Base-by-base conservation (phyloP, 2,113 vertebrate genomes). In the Petaurus breviceps region DNA sequence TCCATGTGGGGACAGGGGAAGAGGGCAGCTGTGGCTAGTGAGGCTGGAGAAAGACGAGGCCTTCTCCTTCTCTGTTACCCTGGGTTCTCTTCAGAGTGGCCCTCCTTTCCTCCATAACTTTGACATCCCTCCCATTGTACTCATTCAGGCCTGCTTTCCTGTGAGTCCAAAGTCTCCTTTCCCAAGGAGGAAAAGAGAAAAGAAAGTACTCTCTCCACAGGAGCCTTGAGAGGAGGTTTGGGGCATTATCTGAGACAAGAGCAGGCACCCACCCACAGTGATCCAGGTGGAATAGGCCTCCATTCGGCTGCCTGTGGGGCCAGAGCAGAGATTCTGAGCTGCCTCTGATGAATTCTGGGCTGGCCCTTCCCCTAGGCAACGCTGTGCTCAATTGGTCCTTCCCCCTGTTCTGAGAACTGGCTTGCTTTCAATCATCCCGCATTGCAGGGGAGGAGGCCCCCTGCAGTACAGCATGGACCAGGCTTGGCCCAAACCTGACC, bases 11-110 rank as follows among this genome's bases (percentile, higher is more conserved):
- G 61, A 11, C 31, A 5, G 61, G 61, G 10, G 11, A 68, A 12
- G 28, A 31, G 28, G 28, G 53, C 23, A 25, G 53, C 53, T 54
- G 14, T 54, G 53, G 53, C 24, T 54, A 54, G 53, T 26, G 54
- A 55, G 28, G 61, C 61, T 68, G 12, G 61, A 37, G 61, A 19
- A 37, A 16, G 61, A 12, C 12, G 3, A 37, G 57, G 28, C 25
- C 55, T 52, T 19, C 52, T 22, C 52, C 47, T 49, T 49, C 3
- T 24, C 23, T 23, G 19, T 52, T 16, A 52, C 16, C 23, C 53
- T 24, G 23, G 24, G 53, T 94, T 95, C 93, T 46, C 37, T 92
- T 90, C 54, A 94, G 97, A 95, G 94, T 19, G 47, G 50, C 49
- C 53, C 91, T 54, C 49, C 91, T 54, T 53, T 22, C 55, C 43